These are phyloP conservation scores for Drosophila bocqueti DNA, from an alignment of 1,140 invertebrate species.

Conservation along the genomic window DNA sequence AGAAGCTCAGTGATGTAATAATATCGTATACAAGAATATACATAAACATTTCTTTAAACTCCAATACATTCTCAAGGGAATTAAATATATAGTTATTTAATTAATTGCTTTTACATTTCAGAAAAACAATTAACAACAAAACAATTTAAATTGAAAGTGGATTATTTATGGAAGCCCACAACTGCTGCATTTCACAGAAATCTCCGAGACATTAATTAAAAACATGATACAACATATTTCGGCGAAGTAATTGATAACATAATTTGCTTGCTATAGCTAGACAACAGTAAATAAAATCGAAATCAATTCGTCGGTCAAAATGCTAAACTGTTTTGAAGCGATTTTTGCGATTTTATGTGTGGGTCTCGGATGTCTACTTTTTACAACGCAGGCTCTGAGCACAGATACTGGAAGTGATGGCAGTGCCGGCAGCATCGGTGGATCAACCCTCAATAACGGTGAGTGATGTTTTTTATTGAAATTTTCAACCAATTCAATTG, in stretches of 20 bases:
- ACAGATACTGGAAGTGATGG: conserved; percentile 45
- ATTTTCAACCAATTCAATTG: too few relatives aligned
- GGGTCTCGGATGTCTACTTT: conserved; percentile 19
- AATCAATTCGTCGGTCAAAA: conserved; percentile 37
- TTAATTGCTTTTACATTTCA: conserved; percentile 32
- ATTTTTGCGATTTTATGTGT: conserved; percentile 24
- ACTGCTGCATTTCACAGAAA: neutral
- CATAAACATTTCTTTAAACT: neutral
- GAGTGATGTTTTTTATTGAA: conserved; percentile 14
- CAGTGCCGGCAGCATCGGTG: conserved; percentile 38
- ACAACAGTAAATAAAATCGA: conserved; percentile 3
- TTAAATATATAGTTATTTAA: neutral
- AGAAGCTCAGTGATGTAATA: neutral
- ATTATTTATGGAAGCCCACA: neutral
- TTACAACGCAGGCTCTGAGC: conserved; percentile 43
- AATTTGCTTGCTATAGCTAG: conserved; percentile 28
- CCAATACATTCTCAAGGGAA: neutral
- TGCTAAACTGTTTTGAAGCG: conserved; percentile 29
- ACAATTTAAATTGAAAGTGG: neutral
- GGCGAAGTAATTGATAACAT: conserved; percentile 27
- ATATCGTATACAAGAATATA: neutral
- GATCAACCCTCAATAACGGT: conserved; percentile 65
- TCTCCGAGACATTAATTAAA: conserved; percentile 8
- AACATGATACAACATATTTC: conserved; percentile 19
- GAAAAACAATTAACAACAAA: neutral